These are phyloP conservation scores for Heteromormyrus szaboi DNA, from an alignment of 2,797 vertebrate species.

Conservation along the genomic window DNA sequence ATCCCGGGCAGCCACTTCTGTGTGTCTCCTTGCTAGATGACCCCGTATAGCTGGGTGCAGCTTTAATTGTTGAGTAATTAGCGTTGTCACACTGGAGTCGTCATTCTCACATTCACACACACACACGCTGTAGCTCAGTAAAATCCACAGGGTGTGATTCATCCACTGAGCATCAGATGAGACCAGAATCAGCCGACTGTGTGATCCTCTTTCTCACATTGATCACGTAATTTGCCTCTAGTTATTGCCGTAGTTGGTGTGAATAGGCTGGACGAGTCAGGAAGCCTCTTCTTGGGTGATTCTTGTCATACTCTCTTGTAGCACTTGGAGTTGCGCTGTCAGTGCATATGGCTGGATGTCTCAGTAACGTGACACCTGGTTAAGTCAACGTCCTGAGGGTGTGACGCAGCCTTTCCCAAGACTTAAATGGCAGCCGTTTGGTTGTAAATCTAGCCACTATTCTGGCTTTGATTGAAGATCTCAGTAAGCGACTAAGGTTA, in stretches of 20 bases:
- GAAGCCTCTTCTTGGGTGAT: background rate
- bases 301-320: background rate
- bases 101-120: background rate
- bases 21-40: background rate
- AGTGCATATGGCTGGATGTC: background rate
- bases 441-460: background rate
- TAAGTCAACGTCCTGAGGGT: background rate
- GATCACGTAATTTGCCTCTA: background rate
- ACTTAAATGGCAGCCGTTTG: background rate
- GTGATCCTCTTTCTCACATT: background rate
- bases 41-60: background rate
- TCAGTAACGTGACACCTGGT: background rate
- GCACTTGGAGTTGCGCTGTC: background rate
- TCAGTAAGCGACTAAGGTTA: background rate
- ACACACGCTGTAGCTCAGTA: background rate
- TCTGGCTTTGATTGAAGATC: background rate
- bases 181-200: background rate
- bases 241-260: background rate
- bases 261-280: background rate
- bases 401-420: background rate
- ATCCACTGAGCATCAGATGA: background rate
- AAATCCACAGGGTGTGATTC: background rate
- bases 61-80: background rate
- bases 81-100: background rate
- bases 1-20: background rate